Evolutionary conservation across 2,888 invertebrate genomes (phyloP).

Genomic region (Leptura quadrifasciata): DNA sequence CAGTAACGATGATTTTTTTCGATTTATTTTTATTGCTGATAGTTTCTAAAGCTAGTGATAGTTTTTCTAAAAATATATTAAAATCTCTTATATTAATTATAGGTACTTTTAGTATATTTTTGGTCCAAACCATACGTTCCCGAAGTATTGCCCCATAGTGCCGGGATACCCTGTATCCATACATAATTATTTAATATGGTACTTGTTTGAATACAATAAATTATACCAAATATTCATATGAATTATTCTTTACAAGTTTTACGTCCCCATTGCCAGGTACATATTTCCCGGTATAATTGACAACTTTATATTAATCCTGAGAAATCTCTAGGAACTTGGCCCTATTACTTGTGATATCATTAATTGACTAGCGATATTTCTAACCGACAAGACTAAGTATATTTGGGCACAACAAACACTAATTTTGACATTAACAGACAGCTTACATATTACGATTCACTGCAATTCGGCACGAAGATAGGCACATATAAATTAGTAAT

Average conservation of each 20-base stretch:
- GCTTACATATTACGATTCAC: slow-evolving; percentile 40
- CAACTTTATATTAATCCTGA: not conserved
- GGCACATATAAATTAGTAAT: slow-evolving; percentile 43
- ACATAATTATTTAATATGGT: no score
- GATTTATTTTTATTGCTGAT: no score
- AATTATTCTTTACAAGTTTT: not conserved
- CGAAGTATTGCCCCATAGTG: no score
- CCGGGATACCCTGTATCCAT: no score
- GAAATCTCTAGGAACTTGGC: not conserved
- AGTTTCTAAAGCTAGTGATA: no score
- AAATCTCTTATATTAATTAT: no score
- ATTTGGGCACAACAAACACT: slow-evolving; percentile 8
- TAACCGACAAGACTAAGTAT: not conserved
- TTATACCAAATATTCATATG: no score
- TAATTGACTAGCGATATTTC: not conserved
- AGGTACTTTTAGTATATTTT: no score
- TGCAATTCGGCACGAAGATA: slow-evolving; percentile 45
- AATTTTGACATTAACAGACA: slow-evolving; percentile 48
- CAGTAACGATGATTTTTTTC: no score
- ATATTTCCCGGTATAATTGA: not conserved
- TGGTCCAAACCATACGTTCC: no score
- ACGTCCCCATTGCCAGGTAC: not conserved
- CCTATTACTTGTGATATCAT: not conserved
- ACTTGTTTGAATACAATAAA: no score
- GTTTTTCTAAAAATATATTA: no score